Conservation (phyloP, 2,113 vertebrate species). For the Apistogramma diplotaenia region DNA sequence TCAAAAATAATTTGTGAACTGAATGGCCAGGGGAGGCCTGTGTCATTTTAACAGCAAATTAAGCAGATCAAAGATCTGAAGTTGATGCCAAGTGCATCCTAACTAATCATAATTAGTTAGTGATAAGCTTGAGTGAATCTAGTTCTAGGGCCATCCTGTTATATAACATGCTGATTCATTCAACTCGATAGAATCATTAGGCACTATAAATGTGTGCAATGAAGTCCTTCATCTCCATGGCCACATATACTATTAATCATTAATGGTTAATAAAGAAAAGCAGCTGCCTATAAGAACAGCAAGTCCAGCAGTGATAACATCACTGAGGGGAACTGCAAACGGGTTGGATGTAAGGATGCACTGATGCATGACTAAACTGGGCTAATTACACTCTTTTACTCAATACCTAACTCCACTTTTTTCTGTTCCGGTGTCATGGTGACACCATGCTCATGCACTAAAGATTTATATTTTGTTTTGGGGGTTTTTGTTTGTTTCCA, state of each 20-base stretch:
- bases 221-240: slow-evolving; percentile 64
- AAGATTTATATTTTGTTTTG: neutral
- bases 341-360: slow-evolving; percentile 32
- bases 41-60: too few relatives aligned
- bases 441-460: neutral
- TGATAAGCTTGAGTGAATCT: neutral
- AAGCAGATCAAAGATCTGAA: too few relatives aligned
- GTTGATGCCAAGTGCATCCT: too few relatives aligned
- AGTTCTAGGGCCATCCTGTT: neutral
- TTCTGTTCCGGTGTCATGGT: neutral
- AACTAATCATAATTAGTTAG: too few relatives aligned
- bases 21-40: too few relatives aligned
- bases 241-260: slow-evolving; percentile 48
- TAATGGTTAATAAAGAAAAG: slow-evolving; percentile 62
- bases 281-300: slow-evolving; percentile 43
- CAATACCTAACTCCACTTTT: neutral
- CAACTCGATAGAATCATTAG: slow-evolving; percentile 42
- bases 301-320: slow-evolving; percentile 24
- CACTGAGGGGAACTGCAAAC: neutral
- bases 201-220: slow-evolving; percentile 57
- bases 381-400: neutral
- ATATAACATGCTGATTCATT: neutral
- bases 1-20: too few relatives aligned
- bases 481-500: neutral
- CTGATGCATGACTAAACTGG: neutral